Evolutionary conservation across 2,797 vertebrate species (phyloP), one percentile per base, ranked within the genome.

Genomic region (Nannoperca obscura): DNA sequence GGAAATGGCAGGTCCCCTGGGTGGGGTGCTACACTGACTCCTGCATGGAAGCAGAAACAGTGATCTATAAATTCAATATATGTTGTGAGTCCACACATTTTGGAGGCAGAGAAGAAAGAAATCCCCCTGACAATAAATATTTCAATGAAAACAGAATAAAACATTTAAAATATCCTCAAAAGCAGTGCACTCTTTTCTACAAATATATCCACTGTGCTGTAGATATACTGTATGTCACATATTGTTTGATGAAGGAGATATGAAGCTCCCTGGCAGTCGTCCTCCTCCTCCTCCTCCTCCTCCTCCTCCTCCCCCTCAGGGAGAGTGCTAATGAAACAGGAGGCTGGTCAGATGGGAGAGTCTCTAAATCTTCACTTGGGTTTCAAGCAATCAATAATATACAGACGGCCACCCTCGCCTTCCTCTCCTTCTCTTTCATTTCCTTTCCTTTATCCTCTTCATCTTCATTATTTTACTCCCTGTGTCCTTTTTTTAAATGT

Each of bases 301-400:
- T 89, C 68, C 64, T 71, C 74, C 53, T 84, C 65, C 44, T 82
- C 71, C 59, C 83, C 86, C 78, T 89, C 49, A 54, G 90, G 86
- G 88, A 88, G 82, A 81, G 83, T 74, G 86, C 76, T 91, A 91
- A 91, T 91, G 89, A 92, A 92, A 86, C 84, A 86, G 76, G 80
- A 88, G 82, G 88, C 76, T 74, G 83, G 88, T 90, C 84, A 83
- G 76, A 90, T 79, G 85, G 85, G 77, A 81, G 73, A 88, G 63
- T 76, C 74, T 82, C 59, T 68, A 78, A 82, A 81, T 82, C 85
- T 81, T 82, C 71, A 83, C 84, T 88, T 85, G 58, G 83, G 74
- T 83, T 92, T 79, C 86, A 79, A 69, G 71, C 78, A 81, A 93
- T 93, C 92, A 89, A 92, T 91, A 93, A 79, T 22, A 84, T 76